Conservation (phyloP, 2,797 vertebrate genomes). For the Girardinus metallicus region DNA sequence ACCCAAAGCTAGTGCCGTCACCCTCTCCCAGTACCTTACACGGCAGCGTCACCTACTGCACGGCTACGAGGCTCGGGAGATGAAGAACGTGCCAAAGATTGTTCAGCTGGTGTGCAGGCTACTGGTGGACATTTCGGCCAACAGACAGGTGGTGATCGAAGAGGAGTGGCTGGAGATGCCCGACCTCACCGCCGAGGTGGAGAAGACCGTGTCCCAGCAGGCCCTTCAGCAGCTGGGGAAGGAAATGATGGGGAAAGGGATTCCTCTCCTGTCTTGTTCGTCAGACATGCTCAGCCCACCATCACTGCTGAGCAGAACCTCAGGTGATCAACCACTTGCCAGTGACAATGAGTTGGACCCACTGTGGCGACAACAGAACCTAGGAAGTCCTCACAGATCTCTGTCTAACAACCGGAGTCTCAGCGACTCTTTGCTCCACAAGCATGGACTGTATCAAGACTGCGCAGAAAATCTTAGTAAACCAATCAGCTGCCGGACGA, state of each 20-base stretch:
- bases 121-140: constrained; percentile 88
- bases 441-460: constrained; percentile 67
- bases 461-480: constrained; percentile 70
- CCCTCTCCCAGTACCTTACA: constrained; percentile 91
- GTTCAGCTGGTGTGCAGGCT: constrained; percentile 89
- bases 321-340: constrained; percentile 70
- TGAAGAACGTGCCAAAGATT: constrained; percentile 95
- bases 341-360: constrained; percentile 82
- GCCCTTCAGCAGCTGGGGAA: constrained; percentile 84
- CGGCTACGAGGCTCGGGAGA: constrained; percentile 92
- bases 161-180: constrained; percentile 83
- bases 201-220: constrained; percentile 91
- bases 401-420: constrained; percentile 79
- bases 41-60: constrained; percentile 96
- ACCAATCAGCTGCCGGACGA: constrained; percentile 60
- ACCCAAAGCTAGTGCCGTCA: constrained; percentile 86
- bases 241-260: constrained; percentile 86
- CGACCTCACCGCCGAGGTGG: constrained; percentile 90
- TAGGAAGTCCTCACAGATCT: constrained; percentile 71
- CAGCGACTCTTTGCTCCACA: constrained; percentile 90
- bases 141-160: constrained; percentile 83
- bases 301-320: constrained; percentile 24
- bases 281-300: constrained; percentile 46
- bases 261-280: constrained; percentile 65
- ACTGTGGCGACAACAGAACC: constrained; percentile 83